phyloP scores from a whole-genome alignment of 2,888 invertebrate genomes.

The Yponomeuta cagnagella region DNA sequence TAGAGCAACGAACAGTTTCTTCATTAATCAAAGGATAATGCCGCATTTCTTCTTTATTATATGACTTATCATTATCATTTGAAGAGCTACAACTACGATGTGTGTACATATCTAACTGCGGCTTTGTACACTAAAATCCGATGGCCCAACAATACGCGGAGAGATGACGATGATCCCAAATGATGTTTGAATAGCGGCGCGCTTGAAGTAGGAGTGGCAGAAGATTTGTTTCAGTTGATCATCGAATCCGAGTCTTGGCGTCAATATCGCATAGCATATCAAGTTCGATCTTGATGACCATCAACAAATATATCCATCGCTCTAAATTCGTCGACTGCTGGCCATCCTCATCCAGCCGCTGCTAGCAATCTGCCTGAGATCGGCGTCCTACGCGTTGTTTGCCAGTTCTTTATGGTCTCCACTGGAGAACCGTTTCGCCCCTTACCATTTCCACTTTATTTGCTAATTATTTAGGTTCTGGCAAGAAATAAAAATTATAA shows the following conservation, averaged over 20 bases:
- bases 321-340: too few species aligned
- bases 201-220: background rate
- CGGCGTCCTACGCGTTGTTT: too few species aligned
- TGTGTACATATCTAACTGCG: background rate
- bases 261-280: background rate
- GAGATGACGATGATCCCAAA: conserved; percentile 4
- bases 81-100: background rate
- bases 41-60: background rate
- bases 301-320: too few species aligned
- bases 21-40: conserved; percentile 1
- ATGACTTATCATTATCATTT: background rate
- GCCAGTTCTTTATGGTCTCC: too few species aligned
- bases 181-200: conserved; percentile 7
- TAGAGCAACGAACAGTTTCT: conserved; percentile 1
- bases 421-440: too few species aligned
- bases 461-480: too few species aligned
- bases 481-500: too few species aligned
- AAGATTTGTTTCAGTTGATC: background rate
- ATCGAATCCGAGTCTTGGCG: background rate
- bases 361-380: too few species aligned
- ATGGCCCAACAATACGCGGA: background rate
- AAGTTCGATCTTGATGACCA: too few species aligned
- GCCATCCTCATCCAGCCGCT: too few species aligned
- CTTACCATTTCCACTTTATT: too few species aligned
- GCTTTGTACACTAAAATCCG: background rate